A percentile compares a stretch with the other conserved stretches of the same genome.
These are phyloP conservation scores for Mesochorus sp. DNA, from an alignment of 2,888 invertebrate genomes.

Conservation along the genomic window DNA sequence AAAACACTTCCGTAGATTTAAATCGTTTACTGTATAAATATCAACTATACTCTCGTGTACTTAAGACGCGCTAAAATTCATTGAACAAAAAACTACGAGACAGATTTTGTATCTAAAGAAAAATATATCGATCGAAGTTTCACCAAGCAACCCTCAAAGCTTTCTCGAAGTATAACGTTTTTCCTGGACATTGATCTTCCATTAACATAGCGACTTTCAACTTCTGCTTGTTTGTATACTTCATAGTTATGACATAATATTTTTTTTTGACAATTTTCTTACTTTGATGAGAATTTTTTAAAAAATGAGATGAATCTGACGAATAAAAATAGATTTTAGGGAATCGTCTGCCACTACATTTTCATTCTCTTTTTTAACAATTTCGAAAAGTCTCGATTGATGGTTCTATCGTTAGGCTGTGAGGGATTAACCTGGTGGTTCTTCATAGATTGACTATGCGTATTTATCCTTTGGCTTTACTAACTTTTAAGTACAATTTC, in stretches of 20 bases:
- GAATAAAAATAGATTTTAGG: slow-evolving; percentile 57
- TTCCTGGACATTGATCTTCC: slow-evolving; percentile 9
- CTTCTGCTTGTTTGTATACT: background rate
- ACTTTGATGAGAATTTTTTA: background rate
- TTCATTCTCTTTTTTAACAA: slow-evolving; percentile 60
- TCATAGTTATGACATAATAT: background rate
- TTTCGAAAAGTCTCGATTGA: slow-evolving; percentile 72
- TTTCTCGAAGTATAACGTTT: background rate
- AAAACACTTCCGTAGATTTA: slow-evolving; percentile 27
- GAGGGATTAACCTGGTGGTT: slow-evolving; percentile 71
- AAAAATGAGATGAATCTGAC: slow-evolving; percentile 6
- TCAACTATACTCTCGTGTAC: slow-evolving; percentile 45
- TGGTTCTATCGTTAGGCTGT: slow-evolving; percentile 73
- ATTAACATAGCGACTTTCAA: background rate
- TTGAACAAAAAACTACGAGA: slow-evolving; percentile 4
- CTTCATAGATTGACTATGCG: slow-evolving; percentile 58
- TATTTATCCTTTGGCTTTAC: slow-evolving; percentile 69
- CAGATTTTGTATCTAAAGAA: slow-evolving; percentile 30
- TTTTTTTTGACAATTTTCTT: background rate
- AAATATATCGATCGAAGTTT: slow-evolving; percentile 25
- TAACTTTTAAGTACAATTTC: slow-evolving; percentile 72
- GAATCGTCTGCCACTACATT: slow-evolving; percentile 62
- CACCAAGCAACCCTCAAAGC: slow-evolving; percentile 35
- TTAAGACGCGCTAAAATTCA: slow-evolving; percentile 31
- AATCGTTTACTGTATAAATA: slow-evolving; percentile 14